Conservation (phyloP, 2,888 invertebrate genomes). For the Nymphalis c-album region DNA sequence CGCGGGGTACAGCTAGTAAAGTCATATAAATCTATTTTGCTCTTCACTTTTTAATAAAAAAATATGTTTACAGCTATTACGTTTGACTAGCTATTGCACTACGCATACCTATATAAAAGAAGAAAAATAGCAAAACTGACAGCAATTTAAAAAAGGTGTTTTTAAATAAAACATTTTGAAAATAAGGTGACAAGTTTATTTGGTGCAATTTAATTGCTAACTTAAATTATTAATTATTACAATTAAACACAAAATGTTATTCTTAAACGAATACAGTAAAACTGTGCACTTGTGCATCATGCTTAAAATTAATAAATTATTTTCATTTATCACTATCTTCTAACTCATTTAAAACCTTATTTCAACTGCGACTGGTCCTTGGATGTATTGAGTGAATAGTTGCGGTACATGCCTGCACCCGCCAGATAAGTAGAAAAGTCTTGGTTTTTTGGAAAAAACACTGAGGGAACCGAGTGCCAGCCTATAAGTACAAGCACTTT, state of each 20-base stretch:
- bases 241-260: not conserved
- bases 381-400: constrained; percentile 89
- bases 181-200: not conserved
- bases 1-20: too few relatives aligned
- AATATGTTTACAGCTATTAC: not conserved
- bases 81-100: not conserved
- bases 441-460: constrained; percentile 86
- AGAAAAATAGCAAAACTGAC: not conserved
- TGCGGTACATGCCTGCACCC: constrained; percentile 89
- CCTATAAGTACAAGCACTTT: constrained; percentile 51
- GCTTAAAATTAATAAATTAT: not conserved
- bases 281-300: not conserved
- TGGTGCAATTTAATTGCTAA: not conserved
- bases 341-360: constrained; percentile 36
- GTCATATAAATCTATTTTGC: too few relatives aligned
- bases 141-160: not conserved
- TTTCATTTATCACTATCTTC: not conserved
- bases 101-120: not conserved
- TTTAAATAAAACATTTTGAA: not conserved
- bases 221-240: not conserved
- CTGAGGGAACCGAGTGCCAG: constrained; percentile 85
- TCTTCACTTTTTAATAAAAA: not conserved
- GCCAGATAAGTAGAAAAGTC: constrained; percentile 85
- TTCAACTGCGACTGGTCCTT: constrained; percentile 64
- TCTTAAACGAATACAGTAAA: not conserved